phyloP scores from a whole-genome alignment of 2,888 invertebrate genomes.

The Macrophya annulata region DNA sequence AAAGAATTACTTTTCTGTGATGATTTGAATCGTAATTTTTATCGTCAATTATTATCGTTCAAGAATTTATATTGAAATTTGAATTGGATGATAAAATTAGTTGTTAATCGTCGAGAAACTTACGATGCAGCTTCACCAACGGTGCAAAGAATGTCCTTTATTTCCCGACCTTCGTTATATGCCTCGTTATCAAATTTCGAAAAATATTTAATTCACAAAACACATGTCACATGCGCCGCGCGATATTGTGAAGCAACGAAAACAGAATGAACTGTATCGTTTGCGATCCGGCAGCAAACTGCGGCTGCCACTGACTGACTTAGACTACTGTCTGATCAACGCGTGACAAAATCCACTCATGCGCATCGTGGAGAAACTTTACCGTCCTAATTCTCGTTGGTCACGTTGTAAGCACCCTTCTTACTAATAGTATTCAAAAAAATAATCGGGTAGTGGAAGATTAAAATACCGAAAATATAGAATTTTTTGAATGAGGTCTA shows the following conservation, averaged over 20 bases:
- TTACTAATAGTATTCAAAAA: background rate
- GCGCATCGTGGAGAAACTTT: constrained; percentile 32
- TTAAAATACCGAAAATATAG: background rate
- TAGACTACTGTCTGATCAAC: constrained; percentile 49
- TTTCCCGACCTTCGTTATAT: background rate
- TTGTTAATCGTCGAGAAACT: background rate
- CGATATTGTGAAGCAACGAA: background rate
- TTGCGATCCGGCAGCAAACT: constrained; percentile 52
- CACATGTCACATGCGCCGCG: constrained; percentile 49
- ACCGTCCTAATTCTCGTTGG: constrained; percentile 17
- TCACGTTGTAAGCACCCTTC: background rate
- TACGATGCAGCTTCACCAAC: constrained; percentile 20
- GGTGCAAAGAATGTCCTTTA: constrained; percentile 4
- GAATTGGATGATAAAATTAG: background rate
- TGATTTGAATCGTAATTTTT: background rate
- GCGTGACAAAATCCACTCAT: constrained; percentile 51
- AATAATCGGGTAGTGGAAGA: constrained; percentile 5
- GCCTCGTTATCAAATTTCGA: background rate
- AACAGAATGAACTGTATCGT: constrained; percentile 12
- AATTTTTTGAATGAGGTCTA: background rate
- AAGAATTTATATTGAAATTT: background rate
- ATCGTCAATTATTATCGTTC: background rate
- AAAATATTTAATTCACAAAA: constrained; percentile 37
- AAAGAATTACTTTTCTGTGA: background rate
- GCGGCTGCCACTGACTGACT: constrained; percentile 52